Base-by-base conservation (phyloP, 2,888 invertebrate species). In the Mongoloraphidia duomilia region DNA sequence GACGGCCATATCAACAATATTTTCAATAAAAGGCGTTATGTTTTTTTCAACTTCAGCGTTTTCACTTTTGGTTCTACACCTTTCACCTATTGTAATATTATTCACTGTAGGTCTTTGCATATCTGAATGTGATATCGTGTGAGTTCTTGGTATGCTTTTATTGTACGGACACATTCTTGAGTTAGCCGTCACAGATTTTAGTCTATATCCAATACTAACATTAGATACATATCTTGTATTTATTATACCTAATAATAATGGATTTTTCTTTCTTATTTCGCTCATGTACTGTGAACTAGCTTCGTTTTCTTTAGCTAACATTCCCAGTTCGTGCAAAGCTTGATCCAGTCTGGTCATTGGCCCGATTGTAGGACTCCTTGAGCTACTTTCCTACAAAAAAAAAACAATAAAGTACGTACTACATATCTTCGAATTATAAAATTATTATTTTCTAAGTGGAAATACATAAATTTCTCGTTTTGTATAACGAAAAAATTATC, bases 171-270 rank as follows among this genome's bases (percentile, higher is more conserved):
- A 76, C 54, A 75, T 72, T 60, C 78, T 69, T 34, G 59, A 58
- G 65, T 73, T 73, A 49, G 70, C 71, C 41, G 73, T 64, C 38
- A 71, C 63, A 54, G 73, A 65, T 57, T 73, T 71, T 68, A 77
- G 74, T 59, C 74, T 72, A 60, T 75, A 76, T 8, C 77, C 77
- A 54, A 78, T 75, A 13, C 77, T 76, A 49, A 78, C 77, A 59
- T 77, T 77, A 46, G 77, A 77, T 35, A 78, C 77, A 61, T 76
- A 78, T 53, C 76, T 71, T 47, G 76, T 74, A 60, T 78, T 77
- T 56, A 77, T 67, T 49, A 76, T 73, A 68, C 74, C 69, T 54
- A 73, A 67, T 58, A 69, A 67, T 47, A 63, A 59, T 26, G 54
- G 49, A 43, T 59, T 57, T 46, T 60, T 62, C 47, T 59, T 59